Base-by-base conservation (phyloP, 2,113 vertebrate species). In the Edolisoma coerulescens region DNA sequence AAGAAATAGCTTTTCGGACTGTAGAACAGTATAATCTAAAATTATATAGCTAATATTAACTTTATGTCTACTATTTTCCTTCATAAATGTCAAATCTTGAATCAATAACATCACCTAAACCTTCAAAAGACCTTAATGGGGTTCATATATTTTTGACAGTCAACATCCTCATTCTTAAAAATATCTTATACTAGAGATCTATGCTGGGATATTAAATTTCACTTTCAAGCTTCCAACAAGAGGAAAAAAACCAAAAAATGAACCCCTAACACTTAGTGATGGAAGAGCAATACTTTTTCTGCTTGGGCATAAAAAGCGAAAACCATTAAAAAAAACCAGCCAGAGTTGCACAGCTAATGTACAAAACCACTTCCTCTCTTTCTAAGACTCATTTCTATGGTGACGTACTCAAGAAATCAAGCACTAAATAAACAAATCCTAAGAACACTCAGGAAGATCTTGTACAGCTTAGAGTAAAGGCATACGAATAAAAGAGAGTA, bases 341-440 rank as follows among this genome's bases (percentile, higher is more conserved):
- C 35, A n/a, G 2, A 73, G 45, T 47, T 88, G 69, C 49, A 20
- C 16, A 91, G 89, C n/a, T 81, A 39, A 81, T 87, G 27, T 86
- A 56, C 26, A 80, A 93, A 95, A 85, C 90, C 84, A 96, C 91
- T 95, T 95, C 87, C 87, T 75, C 14, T 91, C 47, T 92, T 89
- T 78, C 81, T 70, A 67, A 83, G 64, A 70, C 44, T 88, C 11
- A 77, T 85, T 92, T 90, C 87, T 61, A 91, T 41, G 54, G 75
- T 67, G 52, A 96, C 47, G 65, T 71, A 64, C 18, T 65, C 32
- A 81, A 89, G 32, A 85, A 84, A 91, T 47, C 45, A 74, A 54
- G 33, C 80, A 77, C 39, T 90, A 91, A 95, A 93, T 26, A 87
- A 89, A 91, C 49, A 85, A 79, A 85, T 53, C 52, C 30, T 39